Base-by-base conservation (phyloP, 2,888 invertebrate genomes). In the Acleris holmiana region DNA sequence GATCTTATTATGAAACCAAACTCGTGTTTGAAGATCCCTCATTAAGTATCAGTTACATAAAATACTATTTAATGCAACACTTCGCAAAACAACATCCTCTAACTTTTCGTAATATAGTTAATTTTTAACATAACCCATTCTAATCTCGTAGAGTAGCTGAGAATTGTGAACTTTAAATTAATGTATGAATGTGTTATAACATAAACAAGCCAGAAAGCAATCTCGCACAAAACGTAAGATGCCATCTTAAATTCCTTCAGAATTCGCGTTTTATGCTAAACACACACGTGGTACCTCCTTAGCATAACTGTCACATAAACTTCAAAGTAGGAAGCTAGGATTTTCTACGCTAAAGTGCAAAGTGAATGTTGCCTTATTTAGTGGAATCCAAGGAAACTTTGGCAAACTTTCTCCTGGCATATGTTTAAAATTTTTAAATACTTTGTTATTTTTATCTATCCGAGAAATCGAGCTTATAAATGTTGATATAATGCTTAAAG, bases 281-380 rank as follows among this genome's bases (percentile, higher is more conserved):
- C 63, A 53, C 58, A 29, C 63, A 64, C 58, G 63, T 58, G 58
- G 63, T 64, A 47, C 41, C 48, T 58, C 53, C 48, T 64, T 64
- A 64, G 53, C 58, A 64, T 64, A 64, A 64, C 40, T 58, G 63
- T 64, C 63, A 53, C 53, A 64, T 64, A 58, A 64, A 58, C 58
- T 64, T 53, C 23, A 41, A 53, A 64, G 47, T 57, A 46, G 50
- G 51, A 56, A 62, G 29, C 57, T 51, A 41, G 58, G 47, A 58
- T 64, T 64, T 64, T 58, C 63, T 57, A 13, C 7, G 21, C 46
- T 35, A 48, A 51, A 64, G 58, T 58, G 53, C 48, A 58, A 53
- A 64, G 63, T 64, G 63, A 58, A 64, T 58, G 63, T 58, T 58
- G 51, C 50, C 47, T 53, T 35, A 35, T 35, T 35, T 51, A 35